Conservation (phyloP, 2,797 vertebrate species). For the Numenius phaeopus region DNA sequence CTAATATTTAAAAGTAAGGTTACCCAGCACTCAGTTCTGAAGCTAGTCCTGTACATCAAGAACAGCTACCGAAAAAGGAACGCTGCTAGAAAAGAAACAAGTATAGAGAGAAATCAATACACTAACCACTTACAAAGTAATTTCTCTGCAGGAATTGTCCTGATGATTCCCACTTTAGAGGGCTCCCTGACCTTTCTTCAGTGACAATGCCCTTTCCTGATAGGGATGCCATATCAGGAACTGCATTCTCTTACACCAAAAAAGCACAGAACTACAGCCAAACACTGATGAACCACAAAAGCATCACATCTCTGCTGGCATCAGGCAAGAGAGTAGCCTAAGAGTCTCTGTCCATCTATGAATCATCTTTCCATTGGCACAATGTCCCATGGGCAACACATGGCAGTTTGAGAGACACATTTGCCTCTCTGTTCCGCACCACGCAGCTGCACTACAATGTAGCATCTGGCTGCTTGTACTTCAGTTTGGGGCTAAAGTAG, state of each 20-base stretch:
- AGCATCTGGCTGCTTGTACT: not conserved
- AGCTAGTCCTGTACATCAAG: not conserved
- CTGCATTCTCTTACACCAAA: not conserved
- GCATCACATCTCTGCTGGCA: not conserved
- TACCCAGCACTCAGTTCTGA: not conserved
- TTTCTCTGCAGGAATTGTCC: not conserved
- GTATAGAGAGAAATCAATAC: not conserved
- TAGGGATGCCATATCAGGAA: not conserved
- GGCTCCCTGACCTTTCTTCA: not conserved
- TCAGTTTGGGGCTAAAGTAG: not conserved
- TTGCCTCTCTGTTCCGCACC: not conserved
- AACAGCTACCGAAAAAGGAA: not conserved
- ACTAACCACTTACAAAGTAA: not conserved
- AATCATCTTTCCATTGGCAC: not conserved
- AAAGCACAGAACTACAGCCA: not conserved
- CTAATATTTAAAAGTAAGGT: not conserved
- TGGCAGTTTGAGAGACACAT: not conserved
- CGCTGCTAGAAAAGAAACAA: not conserved
- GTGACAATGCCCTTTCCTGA: not conserved
- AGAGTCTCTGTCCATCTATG: not conserved
- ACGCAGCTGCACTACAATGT: not conserved
- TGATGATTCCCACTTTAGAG: not conserved
- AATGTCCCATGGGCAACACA: not conserved
- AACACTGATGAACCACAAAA: not conserved
- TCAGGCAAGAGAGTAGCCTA: not conserved